Evolutionary conservation across 2,797 vertebrate species (phyloP), one percentile per base, ranked within the genome.

Genomic region (Ctenochaetus hawaiiensis): DNA sequence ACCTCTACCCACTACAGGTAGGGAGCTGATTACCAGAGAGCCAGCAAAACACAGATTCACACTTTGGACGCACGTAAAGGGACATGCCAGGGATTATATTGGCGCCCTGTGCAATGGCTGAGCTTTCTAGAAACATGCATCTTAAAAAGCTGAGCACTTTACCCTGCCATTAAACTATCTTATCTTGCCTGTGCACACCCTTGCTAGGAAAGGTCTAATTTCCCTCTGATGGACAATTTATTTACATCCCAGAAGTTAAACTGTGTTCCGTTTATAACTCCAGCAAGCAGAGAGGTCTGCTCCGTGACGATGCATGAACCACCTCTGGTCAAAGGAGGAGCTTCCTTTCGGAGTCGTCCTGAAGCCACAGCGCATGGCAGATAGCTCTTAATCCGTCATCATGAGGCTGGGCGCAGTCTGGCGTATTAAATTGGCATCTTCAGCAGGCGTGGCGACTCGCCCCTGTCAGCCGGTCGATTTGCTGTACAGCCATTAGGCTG

Each of bases 401-500:
- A 77, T 69, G 82, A 34, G 69, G 75, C 83, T 18, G 48, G 56
- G 54, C 0, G 73, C 85, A 62, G 69, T 64, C 72, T 75, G 76
- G 56, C 70, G 72, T 86, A 64, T 86, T 83, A 88, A 91, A 91
- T 78, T 80, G 90, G 81, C 86, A 65, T 91, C 87, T 90, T 71
- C 65, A 80, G 72, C 80, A 75, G 84, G 83, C 82, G 67, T 72
- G 88, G 90, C 78, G 49, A 85, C 85, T 89, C 20, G 71, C 81
- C 84, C 84, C 85, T 80, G 86, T 91, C 86, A 91, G 81, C 62
- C 11, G 84, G 77, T 92, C 85, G 64, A 92, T 94, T 93, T 93
- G 90, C 87, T 82, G 69, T 82, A 89, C 78, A 72, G 84, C 80
- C 88, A 92, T 93, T 90, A 90, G 87, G 74, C 79, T 67, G 78